Base-by-base conservation (phyloP, 1,140 invertebrate species). In the Caenorhabditis tropicalis region DNA sequence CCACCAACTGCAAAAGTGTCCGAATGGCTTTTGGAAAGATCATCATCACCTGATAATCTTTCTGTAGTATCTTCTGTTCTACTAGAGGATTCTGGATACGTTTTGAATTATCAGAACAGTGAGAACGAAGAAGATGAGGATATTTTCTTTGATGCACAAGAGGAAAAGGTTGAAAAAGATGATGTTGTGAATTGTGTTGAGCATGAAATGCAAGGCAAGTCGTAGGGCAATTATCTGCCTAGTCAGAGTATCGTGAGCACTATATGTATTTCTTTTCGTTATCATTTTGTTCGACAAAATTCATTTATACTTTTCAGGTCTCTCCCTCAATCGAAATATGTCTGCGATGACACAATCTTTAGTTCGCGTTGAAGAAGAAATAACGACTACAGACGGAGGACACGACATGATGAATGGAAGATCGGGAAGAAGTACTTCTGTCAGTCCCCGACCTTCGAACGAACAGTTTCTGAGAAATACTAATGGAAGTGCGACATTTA, bases 121-220 rank as follows among this genome's bases (percentile, higher is more conserved):
- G 65, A 43, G 24, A n/a, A n/a, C 10, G 53, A 58, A 7, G 65
- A 43, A 10, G 65, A 74, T 43, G 65, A 74, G n/a, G 65, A 74
- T 0, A 43, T 74, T 15, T 74, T 74, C 29, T 74, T 74, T 24
- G 65, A 74, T 46, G 65, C 65, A 10, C 36, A 39, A 74, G 65
- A 74, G n/a, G 65, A 74, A 43, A 74, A 65, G 58, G 36, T 46
- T 43, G 36, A 74, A 24, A 56, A 21, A n/a, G 9, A 36, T 29
- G 58, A 36, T 65, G 58, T 65, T 16, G 58, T 65, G 1, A 36
- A 65, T 74, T 9, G 65, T 74, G 1, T 74, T 43, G 65, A 74
- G 65, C 65, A 74, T 74, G 65, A 74, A 24, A 39, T 74, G 65
- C 33, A 74, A 74, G 65, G 65, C 65, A 74, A 74, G 65, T 74